Percentiles rank a stretch among this genome's conserved stretches.
phyloP scores from a whole-genome alignment of 2,797 vertebrate genomes.

The Bradypodion pumilum region DNA sequence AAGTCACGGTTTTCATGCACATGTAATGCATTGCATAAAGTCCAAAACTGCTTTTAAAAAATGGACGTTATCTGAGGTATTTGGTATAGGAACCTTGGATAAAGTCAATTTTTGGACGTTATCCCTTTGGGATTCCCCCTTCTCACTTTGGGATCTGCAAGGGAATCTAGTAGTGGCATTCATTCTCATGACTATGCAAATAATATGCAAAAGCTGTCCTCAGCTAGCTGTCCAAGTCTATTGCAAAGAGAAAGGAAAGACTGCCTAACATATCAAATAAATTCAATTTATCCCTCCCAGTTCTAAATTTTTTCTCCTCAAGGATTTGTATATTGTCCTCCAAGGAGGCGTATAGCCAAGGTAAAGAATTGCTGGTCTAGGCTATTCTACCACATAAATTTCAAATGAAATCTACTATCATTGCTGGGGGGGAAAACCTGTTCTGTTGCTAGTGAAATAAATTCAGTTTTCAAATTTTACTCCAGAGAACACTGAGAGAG shows the following conservation, averaged over 20 bases:
- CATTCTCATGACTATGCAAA: not conserved
- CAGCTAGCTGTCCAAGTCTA: not conserved
- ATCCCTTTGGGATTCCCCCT: not conserved
- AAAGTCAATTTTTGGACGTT: too few relatives aligned
- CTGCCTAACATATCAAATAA: not conserved
- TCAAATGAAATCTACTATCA: not conserved
- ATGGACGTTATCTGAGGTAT: too few relatives aligned
- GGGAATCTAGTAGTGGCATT: not conserved
- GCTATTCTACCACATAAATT: not conserved
- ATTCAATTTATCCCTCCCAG: not conserved
- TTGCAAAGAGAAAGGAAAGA: not conserved
- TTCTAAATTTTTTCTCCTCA: not conserved
- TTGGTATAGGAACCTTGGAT: too few relatives aligned
- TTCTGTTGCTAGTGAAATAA: not conserved
- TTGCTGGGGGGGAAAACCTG: not conserved
- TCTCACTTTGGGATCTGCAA: too few relatives aligned
- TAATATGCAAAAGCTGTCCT: not conserved
- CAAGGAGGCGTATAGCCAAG: not conserved
- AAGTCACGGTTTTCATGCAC: too few relatives aligned
- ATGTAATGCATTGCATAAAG: too few relatives aligned
- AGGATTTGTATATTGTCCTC: not conserved
- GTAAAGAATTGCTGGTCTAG: not conserved
- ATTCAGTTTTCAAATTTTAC: not conserved
- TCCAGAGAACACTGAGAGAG: not conserved
- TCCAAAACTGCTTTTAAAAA: too few relatives aligned